These are phyloP conservation scores for Salarias fasciatus DNA, from an alignment of 2,797 vertebrate genomes.

Conservation along the genomic window DNA sequence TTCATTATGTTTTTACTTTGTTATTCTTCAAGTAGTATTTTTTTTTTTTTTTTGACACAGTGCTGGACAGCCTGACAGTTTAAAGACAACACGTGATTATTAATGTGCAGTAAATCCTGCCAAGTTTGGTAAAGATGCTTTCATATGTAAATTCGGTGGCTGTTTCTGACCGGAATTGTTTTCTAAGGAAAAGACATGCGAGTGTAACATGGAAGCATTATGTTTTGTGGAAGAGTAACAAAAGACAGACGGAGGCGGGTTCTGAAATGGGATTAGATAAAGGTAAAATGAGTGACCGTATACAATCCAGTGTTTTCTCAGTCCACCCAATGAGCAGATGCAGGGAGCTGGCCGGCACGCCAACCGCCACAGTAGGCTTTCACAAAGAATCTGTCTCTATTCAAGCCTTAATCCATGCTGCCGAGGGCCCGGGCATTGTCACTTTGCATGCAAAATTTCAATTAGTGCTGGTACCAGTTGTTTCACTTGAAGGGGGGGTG, in stretches of 20 bases:
- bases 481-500: constrained; percentile 79
- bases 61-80: constrained; percentile 50
- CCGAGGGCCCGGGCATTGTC: constrained; percentile 83
- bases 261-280: constrained; percentile 79
- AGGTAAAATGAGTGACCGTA: constrained; percentile 79
- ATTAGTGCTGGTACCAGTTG: constrained; percentile 90
- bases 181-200: constrained; percentile 46
- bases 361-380: constrained; percentile 84
- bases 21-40: background rate
- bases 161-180: constrained; percentile 66
- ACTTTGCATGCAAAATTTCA: constrained; percentile 89
- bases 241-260: constrained; percentile 64
- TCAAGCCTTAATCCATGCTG: constrained; percentile 85
- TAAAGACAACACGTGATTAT: constrained; percentile 58
- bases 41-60: constrained; percentile 2
- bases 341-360: constrained; percentile 78
- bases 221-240: constrained; percentile 67
- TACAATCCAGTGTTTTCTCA: constrained; percentile 78
- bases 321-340: constrained; percentile 82
- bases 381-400: constrained; percentile 87
- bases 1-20: constrained; percentile 16
- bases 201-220: constrained; percentile 68
- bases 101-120: constrained; percentile 69
- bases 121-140: constrained; percentile 77
- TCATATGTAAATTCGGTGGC: constrained; percentile 77